phyloP scores from a whole-genome alignment of 2,888 invertebrate genomes.

The Limnephilus lunatus region DNA sequence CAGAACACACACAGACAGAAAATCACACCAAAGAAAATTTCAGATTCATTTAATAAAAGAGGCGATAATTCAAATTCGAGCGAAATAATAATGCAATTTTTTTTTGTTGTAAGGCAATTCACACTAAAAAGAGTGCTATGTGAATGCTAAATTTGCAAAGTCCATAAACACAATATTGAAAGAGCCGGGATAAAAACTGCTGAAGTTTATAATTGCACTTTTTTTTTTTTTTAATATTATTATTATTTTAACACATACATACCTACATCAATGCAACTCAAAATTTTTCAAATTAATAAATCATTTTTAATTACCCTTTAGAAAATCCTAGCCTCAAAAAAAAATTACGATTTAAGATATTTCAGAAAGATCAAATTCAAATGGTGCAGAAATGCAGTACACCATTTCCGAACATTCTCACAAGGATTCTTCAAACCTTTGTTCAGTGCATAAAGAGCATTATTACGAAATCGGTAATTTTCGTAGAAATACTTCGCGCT shows the following conservation, averaged over 20 bases:
- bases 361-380: not conserved
- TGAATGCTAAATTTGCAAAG: not conserved
- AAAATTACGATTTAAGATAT: not conserved
- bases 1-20: not conserved
- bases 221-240: too few species aligned
- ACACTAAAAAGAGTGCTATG: too few species aligned
- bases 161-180: not conserved
- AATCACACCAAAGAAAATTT: not conserved
- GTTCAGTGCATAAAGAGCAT: conserved; percentile 14
- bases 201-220: not conserved
- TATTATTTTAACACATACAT: too few species aligned
- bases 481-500: not conserved
- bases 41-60: not conserved
- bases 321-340: not conserved
- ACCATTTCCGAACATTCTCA: not conserved
- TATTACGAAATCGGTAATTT: not conserved
- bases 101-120: too few species aligned
- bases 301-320: not conserved
- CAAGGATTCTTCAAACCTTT: not conserved
- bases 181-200: not conserved
- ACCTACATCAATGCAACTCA: not conserved
- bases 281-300: not conserved
- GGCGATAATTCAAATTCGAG: not conserved
- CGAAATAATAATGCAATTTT: not conserved
- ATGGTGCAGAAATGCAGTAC: not conserved